Conservation (phyloP, 2,113 vertebrate species). For the Peromyscus maniculatus region DNA sequence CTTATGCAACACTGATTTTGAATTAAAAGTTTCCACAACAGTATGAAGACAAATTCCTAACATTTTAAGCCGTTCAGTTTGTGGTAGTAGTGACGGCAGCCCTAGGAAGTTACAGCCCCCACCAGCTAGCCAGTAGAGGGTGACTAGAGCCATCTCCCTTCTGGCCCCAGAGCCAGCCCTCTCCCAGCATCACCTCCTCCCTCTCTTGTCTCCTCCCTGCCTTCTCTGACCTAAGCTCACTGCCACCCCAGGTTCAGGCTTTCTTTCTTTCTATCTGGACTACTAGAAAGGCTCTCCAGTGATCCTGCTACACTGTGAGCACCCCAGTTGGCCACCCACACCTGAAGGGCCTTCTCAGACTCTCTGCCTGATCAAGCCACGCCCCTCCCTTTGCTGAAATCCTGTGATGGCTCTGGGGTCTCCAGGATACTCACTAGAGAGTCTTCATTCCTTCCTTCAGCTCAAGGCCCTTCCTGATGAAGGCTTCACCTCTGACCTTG, state of each 20-base stretch:
- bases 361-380: background rate
- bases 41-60: background rate
- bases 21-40: background rate
- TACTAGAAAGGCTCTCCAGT: background rate
- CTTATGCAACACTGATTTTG: background rate
- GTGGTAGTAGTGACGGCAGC: background rate
- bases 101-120: background rate
- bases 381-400: background rate
- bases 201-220: background rate
- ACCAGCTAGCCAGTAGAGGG: background rate
- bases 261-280: background rate
- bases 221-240: background rate
- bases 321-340: background rate
- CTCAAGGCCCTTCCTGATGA: background rate
- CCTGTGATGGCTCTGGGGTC: background rate
- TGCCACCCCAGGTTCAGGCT: background rate
- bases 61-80: background rate
- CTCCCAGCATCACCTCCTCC: background rate
- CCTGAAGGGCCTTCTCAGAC: background rate
- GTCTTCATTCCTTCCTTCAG: background rate
- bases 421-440: background rate
- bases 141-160: too few relatives aligned
- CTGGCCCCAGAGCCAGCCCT: too few relatives aligned
- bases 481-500: background rate
- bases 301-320: background rate